phyloP scores from a whole-genome alignment of 2,113 vertebrate genomes.

The Ailurus styani region DNA sequence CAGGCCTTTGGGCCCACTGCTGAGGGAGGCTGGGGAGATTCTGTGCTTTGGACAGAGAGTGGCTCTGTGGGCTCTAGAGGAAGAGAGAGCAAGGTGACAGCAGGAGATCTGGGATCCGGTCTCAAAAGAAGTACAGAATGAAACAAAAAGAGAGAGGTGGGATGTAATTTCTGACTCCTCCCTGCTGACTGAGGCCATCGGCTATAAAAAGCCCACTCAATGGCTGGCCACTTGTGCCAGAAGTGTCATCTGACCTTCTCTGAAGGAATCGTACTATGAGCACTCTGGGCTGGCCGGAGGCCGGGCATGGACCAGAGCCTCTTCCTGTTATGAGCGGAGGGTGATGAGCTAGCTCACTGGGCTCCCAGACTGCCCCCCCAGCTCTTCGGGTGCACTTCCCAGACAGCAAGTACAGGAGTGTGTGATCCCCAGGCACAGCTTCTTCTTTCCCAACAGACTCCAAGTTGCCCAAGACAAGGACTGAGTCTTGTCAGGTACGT shows the following conservation, averaged over 20 bases:
- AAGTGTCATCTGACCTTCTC: background rate
- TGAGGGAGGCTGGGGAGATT: background rate
- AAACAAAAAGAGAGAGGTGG: background rate
- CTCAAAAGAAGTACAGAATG: background rate
- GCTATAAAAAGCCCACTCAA: background rate
- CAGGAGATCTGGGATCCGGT: background rate
- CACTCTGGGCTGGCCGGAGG: background rate
- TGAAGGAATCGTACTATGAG: background rate
- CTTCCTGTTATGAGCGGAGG: background rate
- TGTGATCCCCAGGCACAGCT: too few relatives aligned
- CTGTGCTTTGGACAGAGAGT: background rate
- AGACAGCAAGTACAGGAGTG: background rate
- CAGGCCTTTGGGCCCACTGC: too few relatives aligned
- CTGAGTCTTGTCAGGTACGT: background rate
- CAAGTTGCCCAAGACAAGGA: background rate
- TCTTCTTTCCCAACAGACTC: background rate
- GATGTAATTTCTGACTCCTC: background rate
- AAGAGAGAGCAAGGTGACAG: background rate
- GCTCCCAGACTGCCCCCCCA: too few relatives aligned
- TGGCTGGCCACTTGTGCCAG: background rate
- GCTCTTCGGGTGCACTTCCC: background rate
- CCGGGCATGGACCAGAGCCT: background rate
- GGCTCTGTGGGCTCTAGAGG: background rate
- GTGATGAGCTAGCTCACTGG: background rate
- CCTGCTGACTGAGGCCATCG: background rate